A percentile compares a stretch with the other conserved stretches of the same genome.
phyloP scores from a whole-genome alignment of 2,113 vertebrate species.

The Atrichornis clamosus region DNA sequence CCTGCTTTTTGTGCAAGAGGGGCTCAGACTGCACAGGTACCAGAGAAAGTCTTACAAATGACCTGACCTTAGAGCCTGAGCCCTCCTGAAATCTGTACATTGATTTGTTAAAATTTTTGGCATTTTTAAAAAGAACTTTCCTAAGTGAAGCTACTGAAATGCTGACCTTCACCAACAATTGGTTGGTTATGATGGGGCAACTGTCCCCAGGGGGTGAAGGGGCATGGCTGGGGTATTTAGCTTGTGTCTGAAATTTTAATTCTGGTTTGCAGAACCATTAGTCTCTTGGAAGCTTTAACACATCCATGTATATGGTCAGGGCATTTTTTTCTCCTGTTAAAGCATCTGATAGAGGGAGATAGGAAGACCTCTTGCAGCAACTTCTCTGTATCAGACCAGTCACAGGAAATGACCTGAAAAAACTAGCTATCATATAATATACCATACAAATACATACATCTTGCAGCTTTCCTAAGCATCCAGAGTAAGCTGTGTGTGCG shows the following conservation, averaged over 20 bases:
- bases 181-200: neutral
- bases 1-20: neutral
- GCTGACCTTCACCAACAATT: neutral
- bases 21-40: neutral
- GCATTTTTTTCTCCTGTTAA: neutral
- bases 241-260: neutral
- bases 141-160: neutral
- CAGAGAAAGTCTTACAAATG: neutral
- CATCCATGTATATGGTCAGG: neutral
- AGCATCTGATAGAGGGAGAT: neutral
- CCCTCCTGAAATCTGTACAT: neutral
- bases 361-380: neutral
- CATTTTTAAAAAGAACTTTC: neutral
- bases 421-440: neutral
- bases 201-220: neutral
- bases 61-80: neutral
- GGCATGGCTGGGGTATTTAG: neutral
- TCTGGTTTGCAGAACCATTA: neutral
- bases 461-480: slow-evolving; percentile 2
- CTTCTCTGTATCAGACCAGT: neutral
- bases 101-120: neutral
- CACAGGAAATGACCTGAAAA: slow-evolving; percentile 5
- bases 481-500: neutral
- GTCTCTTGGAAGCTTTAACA: neutral
- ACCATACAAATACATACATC: slow-evolving; percentile 34